Conservation (phyloP, 2,113 vertebrate species). For the Prochilodus magdalenae region DNA sequence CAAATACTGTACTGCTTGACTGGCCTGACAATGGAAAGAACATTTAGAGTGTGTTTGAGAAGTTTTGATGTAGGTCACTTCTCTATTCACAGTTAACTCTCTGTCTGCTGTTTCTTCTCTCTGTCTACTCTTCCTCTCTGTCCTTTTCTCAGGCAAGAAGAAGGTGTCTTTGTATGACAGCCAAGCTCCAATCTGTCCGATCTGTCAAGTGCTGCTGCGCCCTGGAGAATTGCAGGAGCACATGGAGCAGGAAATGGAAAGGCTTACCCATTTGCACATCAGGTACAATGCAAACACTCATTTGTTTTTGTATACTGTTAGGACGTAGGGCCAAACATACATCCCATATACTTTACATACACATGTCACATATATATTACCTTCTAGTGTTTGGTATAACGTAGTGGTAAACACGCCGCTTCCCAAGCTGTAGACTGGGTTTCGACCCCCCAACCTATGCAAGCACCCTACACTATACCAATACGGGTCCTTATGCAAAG, state of each 20-base stretch:
- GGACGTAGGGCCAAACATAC: background rate
- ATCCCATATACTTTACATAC: background rate
- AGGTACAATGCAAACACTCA: conserved; percentile 78
- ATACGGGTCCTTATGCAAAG: too few species aligned
- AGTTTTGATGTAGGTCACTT: conserved; percentile 44
- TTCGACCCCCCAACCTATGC: too few species aligned
- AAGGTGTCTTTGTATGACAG: conserved; percentile 94
- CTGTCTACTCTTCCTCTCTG: conserved; percentile 56
- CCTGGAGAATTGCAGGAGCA: conserved; percentile 96
- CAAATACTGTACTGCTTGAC: conserved; percentile 37
- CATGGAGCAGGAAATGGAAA: conserved; percentile 98
- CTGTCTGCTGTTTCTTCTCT: conserved; percentile 45
- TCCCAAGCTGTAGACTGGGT: too few species aligned
- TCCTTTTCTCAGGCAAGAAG: conserved; percentile 89
- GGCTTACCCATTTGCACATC: conserved; percentile 89
- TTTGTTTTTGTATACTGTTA: background rate
- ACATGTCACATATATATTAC: too few species aligned
- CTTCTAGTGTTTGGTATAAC: too few species aligned
- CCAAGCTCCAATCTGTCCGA: conserved; percentile 96
- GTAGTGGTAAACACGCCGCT: too few species aligned
- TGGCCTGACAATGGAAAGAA: conserved; percentile 25
- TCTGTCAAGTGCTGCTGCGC: conserved; percentile 95
- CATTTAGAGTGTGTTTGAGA: conserved; percentile 40
- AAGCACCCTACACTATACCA: too few species aligned
- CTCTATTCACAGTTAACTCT: conserved; percentile 8